Base-by-base conservation (phyloP, 2,797 vertebrate genomes). In the Furcifer pardalis region DNA sequence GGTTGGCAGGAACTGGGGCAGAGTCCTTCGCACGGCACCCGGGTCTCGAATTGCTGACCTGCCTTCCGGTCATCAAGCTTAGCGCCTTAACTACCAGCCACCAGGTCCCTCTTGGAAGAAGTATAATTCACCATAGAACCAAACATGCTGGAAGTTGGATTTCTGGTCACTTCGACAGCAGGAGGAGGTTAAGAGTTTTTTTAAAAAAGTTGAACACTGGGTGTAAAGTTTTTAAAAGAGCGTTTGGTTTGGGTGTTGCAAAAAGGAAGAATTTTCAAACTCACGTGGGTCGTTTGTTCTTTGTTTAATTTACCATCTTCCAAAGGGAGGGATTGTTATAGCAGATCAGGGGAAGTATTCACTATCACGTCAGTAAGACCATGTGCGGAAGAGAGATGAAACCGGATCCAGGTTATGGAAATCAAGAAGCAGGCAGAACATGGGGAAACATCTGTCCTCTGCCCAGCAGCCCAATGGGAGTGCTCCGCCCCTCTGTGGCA, bases 281-380 rank as follows among this genome's bases (percentile, higher is more conserved):
- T 35, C 42, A 66, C 44, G 1, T 0, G 85, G 37, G 60, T 89
- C 76, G 73, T 32, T 7, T 82, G 46, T 76, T 80, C 19, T 89
- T 1, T 83, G 66, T 94, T 94, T 94, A 92, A 92, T 94, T 77
- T 42, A 37, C n/a, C n/a, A 40, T 44, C 82, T 91, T 91, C 82
- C 10, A 17, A 88, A 92, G 37, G 86, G n/a, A n/a, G n/a, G n/a
- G n/a, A n/a, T n/a, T 63, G 15, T 87, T 92, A 92, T 89, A 88
- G 2, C 0, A 32, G 25, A 56, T 40, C 3, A 49, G 35, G 2
- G 35, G n/a, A 62, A 63, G 42, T 5, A 17, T 68, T 62, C 23
- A 0, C 87, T 71, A 87, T 81, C 15, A 65, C 0, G 10, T 86
- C 84, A 87, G 86, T 88, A 66, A 88, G 74, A 86, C 60, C 66